Percentiles rank a stretch among this genome's conserved stretches.
Evolutionary conservation across 2,797 vertebrate genomes (phyloP).

Genomic region (Urosaurus nigricauda): DNA sequence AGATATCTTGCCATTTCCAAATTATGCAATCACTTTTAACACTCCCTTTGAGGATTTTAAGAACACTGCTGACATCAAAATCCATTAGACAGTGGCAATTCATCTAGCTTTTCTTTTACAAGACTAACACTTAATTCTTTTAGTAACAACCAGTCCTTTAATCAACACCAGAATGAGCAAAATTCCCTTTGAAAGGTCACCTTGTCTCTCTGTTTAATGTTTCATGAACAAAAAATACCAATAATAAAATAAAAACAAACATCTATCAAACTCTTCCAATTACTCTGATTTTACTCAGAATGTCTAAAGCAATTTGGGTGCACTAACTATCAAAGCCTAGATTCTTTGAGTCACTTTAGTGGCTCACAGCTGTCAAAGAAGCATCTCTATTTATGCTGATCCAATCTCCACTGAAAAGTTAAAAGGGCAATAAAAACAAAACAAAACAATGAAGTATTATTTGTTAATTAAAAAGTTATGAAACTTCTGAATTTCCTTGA

Average conservation of each 20-base stretch:
- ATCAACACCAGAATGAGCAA: conserved; percentile 54
- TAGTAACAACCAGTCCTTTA: conserved; percentile 58
- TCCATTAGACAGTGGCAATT: conserved; percentile 58
- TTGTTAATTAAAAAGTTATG: conserved; percentile 66
- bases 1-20: conserved; percentile 56
- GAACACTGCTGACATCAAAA: conserved; percentile 58
- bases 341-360: conserved; percentile 7
- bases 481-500: conserved; percentile 65
- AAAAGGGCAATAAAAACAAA: conserved; percentile 64
- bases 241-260: conserved; percentile 38
- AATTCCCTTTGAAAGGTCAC: conserved; percentile 67
- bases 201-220: conserved; percentile 57
- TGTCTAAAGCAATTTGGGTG: conserved; percentile 25
- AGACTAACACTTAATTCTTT: conserved; percentile 60
- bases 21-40: conserved; percentile 70
- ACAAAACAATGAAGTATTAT: conserved; percentile 60
- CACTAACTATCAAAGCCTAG: conserved; percentile 56
- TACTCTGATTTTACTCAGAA: conserved; percentile 64
- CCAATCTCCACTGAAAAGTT: conserved; percentile 51
- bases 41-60: conserved; percentile 66
- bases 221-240: conserved; percentile 52
- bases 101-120: conserved; percentile 64
- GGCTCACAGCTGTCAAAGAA: conserved; percentile 43
- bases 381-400: conserved; percentile 38
- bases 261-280: conserved; percentile 51